Evolutionary conservation across 2,888 invertebrate genomes (phyloP), one percentile per base, ranked within the genome.

Genomic region (Chironomus tentans): DNA sequence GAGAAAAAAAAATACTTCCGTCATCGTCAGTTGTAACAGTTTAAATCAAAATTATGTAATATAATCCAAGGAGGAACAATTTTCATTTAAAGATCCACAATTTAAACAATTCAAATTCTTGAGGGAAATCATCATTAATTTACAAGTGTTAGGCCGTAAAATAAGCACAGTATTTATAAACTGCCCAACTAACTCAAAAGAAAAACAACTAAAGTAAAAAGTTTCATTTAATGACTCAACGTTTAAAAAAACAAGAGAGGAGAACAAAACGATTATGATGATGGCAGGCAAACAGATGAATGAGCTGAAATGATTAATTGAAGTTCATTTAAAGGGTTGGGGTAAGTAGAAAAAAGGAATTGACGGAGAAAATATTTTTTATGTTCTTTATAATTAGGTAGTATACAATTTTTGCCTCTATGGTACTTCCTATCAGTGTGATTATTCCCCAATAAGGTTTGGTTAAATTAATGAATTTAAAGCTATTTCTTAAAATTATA

Each of bases 301-400:
- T 56, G 56, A 56, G 56, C 56, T 56, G 12, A 70, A 47, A 70
- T 70, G 70, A 70, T 70, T 70, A 70, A 70, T 70, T 46, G 70
- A 70, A 70, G 38, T 47, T 47, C 46, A 65, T 38, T 47, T 12
- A 21, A 18, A 70, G 21, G 21, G 18, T 56, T 18, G 18, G 56
- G 7, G 56, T 4, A 15, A 56, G 56, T 18, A 56, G 7, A 10
- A 56, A n/a, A 56, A 56, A 18, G 56, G 10, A 38, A 56, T 56
- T 56, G 18, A 56, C 18, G 18, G 7, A 18, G n/a, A 56, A 56
- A 56, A 56, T 15, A 56, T 56, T 56, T 56, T 56, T 56, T n/a
- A n/a, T 50, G 13, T 50, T 28, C 28, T 3, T 50, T 18, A 56
- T 56, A 56, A 56, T 56, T 56, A 56, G n/a, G n/a, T n/a, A n/a